Evolutionary conservation across 2,888 invertebrate species (phyloP).

Genomic region (Rhingia campestris): DNA sequence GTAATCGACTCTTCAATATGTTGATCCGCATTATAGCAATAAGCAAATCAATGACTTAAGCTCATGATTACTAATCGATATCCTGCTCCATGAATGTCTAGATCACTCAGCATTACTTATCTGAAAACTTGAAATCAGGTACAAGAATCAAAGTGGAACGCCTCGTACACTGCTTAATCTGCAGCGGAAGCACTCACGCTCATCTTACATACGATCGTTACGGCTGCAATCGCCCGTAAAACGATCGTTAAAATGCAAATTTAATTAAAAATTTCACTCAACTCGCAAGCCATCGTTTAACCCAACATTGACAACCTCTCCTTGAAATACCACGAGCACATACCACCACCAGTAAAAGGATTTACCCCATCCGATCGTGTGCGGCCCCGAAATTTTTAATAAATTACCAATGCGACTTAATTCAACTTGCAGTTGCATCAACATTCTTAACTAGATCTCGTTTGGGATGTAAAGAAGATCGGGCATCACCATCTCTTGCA

Average conservation of each 20-base stretch:
- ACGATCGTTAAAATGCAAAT: constrained; percentile 64
- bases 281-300: constrained; percentile 29
- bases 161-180: constrained; percentile 9
- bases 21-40: too few relatives aligned
- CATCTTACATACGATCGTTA: background rate
- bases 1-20: too few relatives aligned
- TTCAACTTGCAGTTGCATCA: constrained; percentile 46
- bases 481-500: background rate
- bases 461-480: constrained; percentile 3
- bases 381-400: constrained; percentile 60
- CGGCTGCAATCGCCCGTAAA: constrained; percentile 32
- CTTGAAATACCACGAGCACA: background rate
- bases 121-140: background rate
- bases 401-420: constrained; percentile 48
- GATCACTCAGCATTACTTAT: background rate
- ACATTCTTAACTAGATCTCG: constrained; percentile 53
- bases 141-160: constrained; percentile 2
- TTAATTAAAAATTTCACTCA: constrained; percentile 65
- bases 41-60: too few relatives aligned
- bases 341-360: constrained; percentile 56
- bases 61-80: too few relatives aligned
- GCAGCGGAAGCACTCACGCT: constrained; percentile 22
- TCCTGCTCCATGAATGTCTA: too few relatives aligned
- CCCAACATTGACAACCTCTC: constrained; percentile 33
- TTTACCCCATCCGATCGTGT: background rate